A percentile compares a stretch with the other conserved stretches of the same genome.
These are phyloP conservation scores for Drosophila buzzatii DNA, from an alignment of 2,888 invertebrate species.

Conservation along the genomic window DNA sequence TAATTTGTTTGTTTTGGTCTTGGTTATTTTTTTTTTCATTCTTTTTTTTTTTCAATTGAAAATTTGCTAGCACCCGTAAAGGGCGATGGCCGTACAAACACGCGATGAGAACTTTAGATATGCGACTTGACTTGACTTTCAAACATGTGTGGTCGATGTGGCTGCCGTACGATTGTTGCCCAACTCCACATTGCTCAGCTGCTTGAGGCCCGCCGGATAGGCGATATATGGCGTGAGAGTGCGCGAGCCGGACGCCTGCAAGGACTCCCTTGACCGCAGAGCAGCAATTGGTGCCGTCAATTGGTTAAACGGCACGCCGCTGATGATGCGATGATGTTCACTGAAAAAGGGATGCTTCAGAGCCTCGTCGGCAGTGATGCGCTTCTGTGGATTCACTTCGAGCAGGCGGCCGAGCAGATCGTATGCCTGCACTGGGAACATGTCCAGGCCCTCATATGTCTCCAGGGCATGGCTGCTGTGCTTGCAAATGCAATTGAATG, in stretches of 20 bases:
- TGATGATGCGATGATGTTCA: slow-evolving; percentile 61
- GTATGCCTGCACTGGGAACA: slow-evolving; percentile 90
- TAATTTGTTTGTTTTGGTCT: not conserved
- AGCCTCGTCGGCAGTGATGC: slow-evolving; percentile 91
- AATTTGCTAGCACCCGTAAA: not conserved
- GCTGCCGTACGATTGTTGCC: not conserved
- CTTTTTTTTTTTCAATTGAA: not conserved
- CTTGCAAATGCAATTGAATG: slow-evolving; percentile 84
- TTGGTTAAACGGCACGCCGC: slow-evolving; percentile 43
- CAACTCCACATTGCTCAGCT: slow-evolving; percentile 4
- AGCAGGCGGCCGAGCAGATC: slow-evolving; percentile 90
- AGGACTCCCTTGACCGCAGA: slow-evolving; percentile 40
- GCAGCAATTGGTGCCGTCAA: slow-evolving; percentile 13
- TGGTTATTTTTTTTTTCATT: not conserved
- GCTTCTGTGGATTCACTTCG: slow-evolving; percentile 90
- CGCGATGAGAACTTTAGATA: slow-evolving; percentile 21
- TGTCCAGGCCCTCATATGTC: slow-evolving; percentile 75
- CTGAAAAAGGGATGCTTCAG: slow-evolving; percentile 91
- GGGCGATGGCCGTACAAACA: slow-evolving; percentile 14
- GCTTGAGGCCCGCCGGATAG: slow-evolving; percentile 10
- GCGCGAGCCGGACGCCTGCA: slow-evolving; percentile 27
- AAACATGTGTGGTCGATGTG: slow-evolving; percentile 28
- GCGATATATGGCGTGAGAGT: slow-evolving; percentile 48
- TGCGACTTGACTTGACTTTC: not conserved
- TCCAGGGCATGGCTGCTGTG: slow-evolving; percentile 76